Evolutionary conservation across 2,888 invertebrate species (phyloP), one percentile per base, ranked within the genome.

Genomic region (Drosophila meridionalis): DNA sequence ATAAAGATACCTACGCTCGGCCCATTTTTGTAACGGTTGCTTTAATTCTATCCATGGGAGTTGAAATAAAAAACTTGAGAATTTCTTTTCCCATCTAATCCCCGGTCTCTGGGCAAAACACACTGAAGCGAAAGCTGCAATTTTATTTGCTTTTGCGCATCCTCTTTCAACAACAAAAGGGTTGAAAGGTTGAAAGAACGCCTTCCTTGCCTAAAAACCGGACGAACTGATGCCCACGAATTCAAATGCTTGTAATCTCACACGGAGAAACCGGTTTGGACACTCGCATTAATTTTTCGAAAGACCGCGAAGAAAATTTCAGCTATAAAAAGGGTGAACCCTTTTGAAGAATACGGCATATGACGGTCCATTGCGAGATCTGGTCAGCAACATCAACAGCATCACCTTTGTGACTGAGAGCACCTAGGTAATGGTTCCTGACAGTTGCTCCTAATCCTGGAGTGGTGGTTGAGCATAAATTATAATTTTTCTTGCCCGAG

Each of bases 241-340:
- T 69, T 77, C 82, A 65, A 81, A 73, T 73, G 74, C 72, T 80
- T 73, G 73, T 62, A 84, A 73, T 81, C 82, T 78, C 69, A 69
- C 53, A 56, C 57, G 53, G 60, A 58, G 36, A 74, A 89, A 90
- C 90, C 90, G 91, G 90, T 90, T 90, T 87, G 87, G 89, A 91
- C 90, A 89, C 82, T 80, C 52, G 74, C 80, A 91, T 87, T 83
- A 78, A 80, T 70, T 82, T 87, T 80, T 62, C 52, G 65, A 69
- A 85, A 82, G 80, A 76, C 74, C 78, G 81, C 83, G 73, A 86
- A 90, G 89, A 88, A 90, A 90, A 81, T 83, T 73, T 69, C 9
- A 69, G 66, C 66, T 53, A 52, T 52, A 74, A 85, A 87, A 81
- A 77, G 76, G 75, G 71, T 53, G 70, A 68, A 87, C 89, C 90